These are phyloP conservation scores for Coelopa pilipes DNA, from an alignment of 2,888 invertebrate species.

Conservation along the genomic window DNA sequence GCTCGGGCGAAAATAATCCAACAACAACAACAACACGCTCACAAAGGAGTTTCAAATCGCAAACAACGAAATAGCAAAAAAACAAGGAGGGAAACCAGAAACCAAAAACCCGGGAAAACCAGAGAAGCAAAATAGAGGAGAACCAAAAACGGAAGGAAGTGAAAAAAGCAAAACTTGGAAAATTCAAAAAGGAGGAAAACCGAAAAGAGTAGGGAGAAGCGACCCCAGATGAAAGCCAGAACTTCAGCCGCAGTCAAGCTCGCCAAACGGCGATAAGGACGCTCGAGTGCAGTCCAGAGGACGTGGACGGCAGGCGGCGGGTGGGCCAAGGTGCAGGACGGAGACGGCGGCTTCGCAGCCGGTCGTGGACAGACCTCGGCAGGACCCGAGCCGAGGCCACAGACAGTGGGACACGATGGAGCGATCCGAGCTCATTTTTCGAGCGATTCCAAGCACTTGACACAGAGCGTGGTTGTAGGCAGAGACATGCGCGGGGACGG, in stretches of 20 bases:
- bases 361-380: too few species aligned
- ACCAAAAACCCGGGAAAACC: too few species aligned
- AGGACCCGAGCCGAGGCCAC: too few species aligned
- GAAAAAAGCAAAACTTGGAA: neutral
- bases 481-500: neutral
- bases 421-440: neutral
- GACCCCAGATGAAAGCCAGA: neutral
- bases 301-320: neutral
- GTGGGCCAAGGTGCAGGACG: neutral
- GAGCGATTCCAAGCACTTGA: neutral
- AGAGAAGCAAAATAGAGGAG: too few species aligned
- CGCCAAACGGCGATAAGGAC: constrained; percentile 21
- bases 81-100: too few species aligned
- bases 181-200: neutral
- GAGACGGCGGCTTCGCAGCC: neutral
- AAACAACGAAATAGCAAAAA: too few species aligned
- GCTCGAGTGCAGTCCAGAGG: constrained; percentile 22
- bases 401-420: neutral
- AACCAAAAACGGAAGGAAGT: neutral
- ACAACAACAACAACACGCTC: too few species aligned
- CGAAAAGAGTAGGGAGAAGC: neutral
- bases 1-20: too few species aligned
- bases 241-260: neutral
- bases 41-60: too few species aligned
- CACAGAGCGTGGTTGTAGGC: neutral